Evolutionary conservation across 2,797 vertebrate genomes (phyloP).

Genomic region (Anguilla pacifica): DNA sequence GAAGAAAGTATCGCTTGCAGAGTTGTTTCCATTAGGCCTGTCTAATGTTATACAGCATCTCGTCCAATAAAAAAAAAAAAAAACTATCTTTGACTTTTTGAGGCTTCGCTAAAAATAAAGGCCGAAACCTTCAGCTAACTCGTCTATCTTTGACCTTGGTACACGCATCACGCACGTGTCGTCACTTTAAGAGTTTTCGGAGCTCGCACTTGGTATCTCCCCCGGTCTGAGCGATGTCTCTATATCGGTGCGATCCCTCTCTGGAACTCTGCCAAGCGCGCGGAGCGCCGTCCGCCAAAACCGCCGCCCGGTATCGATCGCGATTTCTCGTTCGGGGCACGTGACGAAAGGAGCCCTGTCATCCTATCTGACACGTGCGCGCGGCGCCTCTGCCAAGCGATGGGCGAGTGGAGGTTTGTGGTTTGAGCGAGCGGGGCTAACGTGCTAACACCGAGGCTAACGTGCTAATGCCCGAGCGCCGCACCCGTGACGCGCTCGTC

Average conservation of each 20-base stretch:
- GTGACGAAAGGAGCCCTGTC: neutral
- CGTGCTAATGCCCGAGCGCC: too few species aligned
- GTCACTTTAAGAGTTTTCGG: neutral
- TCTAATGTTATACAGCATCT: neutral
- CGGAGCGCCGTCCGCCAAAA: neutral
- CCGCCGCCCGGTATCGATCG: neutral
- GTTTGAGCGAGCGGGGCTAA: neutral
- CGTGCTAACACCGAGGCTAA: neutral
- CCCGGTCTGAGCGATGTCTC: neutral
- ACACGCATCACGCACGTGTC: neutral
- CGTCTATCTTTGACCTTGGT: neutral
- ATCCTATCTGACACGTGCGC: neutral
- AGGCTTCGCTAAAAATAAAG: neutral
- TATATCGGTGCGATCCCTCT: neutral
- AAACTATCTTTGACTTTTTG: neutral
- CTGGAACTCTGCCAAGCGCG: neutral
- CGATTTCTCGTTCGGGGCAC: neutral
- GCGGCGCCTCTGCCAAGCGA: neutral
- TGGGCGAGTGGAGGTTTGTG: neutral
- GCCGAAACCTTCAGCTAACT: neutral
- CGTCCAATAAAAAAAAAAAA: neutral
- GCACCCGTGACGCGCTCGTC: neutral
- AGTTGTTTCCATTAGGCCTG: constrained; percentile 6
- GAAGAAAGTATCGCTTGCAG: neutral
- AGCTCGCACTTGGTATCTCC: neutral